Conservation (phyloP, 2,113 vertebrate species). For the Hucho hucho region DNA sequence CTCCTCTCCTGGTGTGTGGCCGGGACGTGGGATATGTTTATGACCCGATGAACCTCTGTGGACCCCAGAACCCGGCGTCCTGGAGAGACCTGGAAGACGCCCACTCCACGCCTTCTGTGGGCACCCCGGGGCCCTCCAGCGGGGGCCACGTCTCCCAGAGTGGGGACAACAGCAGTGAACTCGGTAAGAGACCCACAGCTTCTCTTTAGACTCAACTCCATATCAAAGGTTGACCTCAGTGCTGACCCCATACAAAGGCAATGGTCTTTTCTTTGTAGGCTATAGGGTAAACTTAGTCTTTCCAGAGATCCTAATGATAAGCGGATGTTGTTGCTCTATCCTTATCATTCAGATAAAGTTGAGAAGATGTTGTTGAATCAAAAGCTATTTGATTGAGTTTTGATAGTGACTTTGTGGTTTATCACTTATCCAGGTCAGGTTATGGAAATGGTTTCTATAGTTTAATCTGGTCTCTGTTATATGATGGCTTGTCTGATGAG, state of each 20-base stretch:
- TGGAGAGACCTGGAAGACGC: conserved; percentile 92
- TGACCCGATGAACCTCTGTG: conserved; percentile 27
- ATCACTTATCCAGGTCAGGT: background rate
- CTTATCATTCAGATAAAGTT: background rate
- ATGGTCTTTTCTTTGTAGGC: background rate
- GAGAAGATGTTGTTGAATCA: background rate
- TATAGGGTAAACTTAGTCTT: background rate
- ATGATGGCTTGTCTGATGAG: background rate
- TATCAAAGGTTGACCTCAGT: conserved; percentile 44
- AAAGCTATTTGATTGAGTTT: background rate
- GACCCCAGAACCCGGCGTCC: conserved; percentile 82
- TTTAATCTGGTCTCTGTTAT: background rate
- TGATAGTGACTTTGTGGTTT: background rate
- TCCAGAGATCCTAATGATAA: conserved; percentile 5
- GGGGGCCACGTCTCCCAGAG: conserved; percentile 95
- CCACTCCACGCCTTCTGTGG: conserved; percentile 92
- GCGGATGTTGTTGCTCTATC: background rate
- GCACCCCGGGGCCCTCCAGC: conserved; percentile 94
- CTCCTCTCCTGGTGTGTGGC: conserved; percentile 38
- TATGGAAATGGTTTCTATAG: background rate
- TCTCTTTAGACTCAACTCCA: conserved; percentile 18
- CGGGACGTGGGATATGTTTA: conserved; percentile 34
- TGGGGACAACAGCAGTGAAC: conserved; percentile 95
- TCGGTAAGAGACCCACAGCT: conserved; percentile 81
- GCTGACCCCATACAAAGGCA: conserved; percentile 28